Evolutionary conservation across 2,888 invertebrate species (phyloP), one percentile per base, ranked within the genome.

Genomic region (Dryobota labecula): DNA sequence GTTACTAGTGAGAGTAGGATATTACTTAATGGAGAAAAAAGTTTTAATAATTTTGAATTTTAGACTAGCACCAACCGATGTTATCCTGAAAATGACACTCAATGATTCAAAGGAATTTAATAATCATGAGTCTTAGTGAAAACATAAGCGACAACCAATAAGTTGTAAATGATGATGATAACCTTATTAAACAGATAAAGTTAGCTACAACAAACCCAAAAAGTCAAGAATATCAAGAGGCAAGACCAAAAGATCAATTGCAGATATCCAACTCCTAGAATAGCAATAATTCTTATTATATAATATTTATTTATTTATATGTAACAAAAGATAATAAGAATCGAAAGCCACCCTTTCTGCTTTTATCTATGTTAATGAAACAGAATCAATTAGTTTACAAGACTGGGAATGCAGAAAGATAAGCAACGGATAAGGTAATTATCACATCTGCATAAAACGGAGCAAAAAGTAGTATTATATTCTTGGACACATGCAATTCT

Each of bases 321-420:
- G 43, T 30, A 47, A n/a, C n/a, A 43, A 38, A 45, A 68, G 38
- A 76, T 73, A 41, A n/a, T 2, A 60, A 41, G 20, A 61, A 74
- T 62, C 24, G 18, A 77, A 30, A 41, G 33, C 27, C 27, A 57
- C n/a, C 20, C n/a, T 62, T 57, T 41, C 15, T n/a, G 51, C 64
- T 30, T 45, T n/a, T 71, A 76, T 76, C 64, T 76, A 77, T 71
- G 51, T 60, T 53, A 77, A 77, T 66, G 27, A 65, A 65, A 77
- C 45, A 56, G 27, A 57, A 53, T 77, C 71, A 76, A 76, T 76
- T 76, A 77, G 61, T 77, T 62, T 62, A 77, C 76, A 61, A 76
- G 47, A 62, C 27, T 7, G 38, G 27, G 57, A 56, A 62, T 76
- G 65, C 62, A 71, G 41, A 53, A 18, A 71, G 77, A 76, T 76